Percentiles rank a stretch among this genome's conserved stretches.
Conservation (phyloP, 2,888 invertebrate genomes). For the Clusia tigrina region DNA sequence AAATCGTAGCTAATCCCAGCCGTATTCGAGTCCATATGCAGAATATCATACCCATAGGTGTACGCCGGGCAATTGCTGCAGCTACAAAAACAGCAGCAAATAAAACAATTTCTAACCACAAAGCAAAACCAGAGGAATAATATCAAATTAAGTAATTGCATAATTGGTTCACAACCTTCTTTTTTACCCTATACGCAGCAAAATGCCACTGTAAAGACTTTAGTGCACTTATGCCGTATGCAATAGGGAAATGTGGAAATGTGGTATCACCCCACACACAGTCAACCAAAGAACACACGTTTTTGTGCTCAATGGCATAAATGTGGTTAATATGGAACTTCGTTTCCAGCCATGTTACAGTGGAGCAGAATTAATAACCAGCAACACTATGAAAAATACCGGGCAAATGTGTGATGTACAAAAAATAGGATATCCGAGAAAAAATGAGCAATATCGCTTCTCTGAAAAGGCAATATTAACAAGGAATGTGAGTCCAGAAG, state of each 20-base stretch:
- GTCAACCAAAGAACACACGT: no score
- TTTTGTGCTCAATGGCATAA: neutral
- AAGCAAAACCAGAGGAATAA: conserved; percentile 38
- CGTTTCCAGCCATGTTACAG: neutral
- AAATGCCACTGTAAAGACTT: neutral
- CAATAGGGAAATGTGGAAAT: neutral
- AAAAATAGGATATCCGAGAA: no score
- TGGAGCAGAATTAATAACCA: no score
- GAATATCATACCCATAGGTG: no score
- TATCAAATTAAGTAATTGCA: conserved; percentile 61
- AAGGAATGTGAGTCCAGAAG: no score
- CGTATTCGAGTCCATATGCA: no score
- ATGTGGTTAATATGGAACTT: conserved; percentile 1
- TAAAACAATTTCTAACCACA: conserved; percentile 50
- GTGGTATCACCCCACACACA: neutral
- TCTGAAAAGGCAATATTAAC: no score
- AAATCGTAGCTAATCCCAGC: no score
- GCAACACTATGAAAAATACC: no score
- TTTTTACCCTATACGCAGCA: neutral
- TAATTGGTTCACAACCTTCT: conserved; percentile 55
- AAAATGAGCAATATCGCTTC: no score
- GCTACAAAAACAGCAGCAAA: neutral
- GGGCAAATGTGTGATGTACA: no score
- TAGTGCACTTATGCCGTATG: neutral
- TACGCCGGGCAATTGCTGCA: neutral